phyloP scores from a whole-genome alignment of 2,888 invertebrate genomes.

The Hemistola chrysoprasaria region DNA sequence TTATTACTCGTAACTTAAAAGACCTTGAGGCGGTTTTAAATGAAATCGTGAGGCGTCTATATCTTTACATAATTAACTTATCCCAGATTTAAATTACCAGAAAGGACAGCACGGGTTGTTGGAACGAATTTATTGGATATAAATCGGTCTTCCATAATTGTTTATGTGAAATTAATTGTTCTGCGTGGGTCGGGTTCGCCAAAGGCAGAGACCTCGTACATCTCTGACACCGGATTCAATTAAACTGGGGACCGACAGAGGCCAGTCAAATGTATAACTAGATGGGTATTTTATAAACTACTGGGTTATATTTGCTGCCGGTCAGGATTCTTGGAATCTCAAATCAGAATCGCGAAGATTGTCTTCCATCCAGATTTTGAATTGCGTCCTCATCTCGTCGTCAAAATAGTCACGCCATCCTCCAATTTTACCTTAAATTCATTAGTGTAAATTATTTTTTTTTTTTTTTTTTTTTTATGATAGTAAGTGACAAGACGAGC shows the following conservation, averaged over 20 bases:
- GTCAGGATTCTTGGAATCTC: conserved; percentile 59
- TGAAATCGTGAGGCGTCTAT: conserved; percentile 58
- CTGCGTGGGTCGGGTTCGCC: conserved; percentile 46
- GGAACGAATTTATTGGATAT: conserved; percentile 62
- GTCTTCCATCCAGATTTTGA: conserved; percentile 84
- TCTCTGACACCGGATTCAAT: conserved; percentile 72
- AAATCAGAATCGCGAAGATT: conserved; percentile 81
- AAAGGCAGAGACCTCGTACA: conserved; percentile 56
- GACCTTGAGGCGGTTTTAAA: conserved; percentile 57
- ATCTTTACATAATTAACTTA: conserved; percentile 54
- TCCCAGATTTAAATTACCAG: conserved; percentile 50
- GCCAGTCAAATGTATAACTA: conserved; percentile 19
- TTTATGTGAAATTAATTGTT: conserved; percentile 69
- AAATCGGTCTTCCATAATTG: conserved; percentile 63
- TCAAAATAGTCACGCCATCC: conserved; percentile 85
- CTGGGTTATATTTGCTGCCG: background rate
- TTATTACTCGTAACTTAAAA: conserved; percentile 52
- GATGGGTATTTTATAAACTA: background rate
- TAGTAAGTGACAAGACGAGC: no score
- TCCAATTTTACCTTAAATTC: conserved; percentile 32
- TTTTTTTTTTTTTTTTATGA: no score
- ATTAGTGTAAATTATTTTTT: background rate
- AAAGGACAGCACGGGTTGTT: conserved; percentile 45
- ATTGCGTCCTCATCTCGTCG: conserved; percentile 80
- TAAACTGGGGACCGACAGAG: conserved; percentile 60